Evolutionary conservation across 2,888 invertebrate genomes (phyloP).

Genomic region (Zhuqinia jingwanae): DNA sequence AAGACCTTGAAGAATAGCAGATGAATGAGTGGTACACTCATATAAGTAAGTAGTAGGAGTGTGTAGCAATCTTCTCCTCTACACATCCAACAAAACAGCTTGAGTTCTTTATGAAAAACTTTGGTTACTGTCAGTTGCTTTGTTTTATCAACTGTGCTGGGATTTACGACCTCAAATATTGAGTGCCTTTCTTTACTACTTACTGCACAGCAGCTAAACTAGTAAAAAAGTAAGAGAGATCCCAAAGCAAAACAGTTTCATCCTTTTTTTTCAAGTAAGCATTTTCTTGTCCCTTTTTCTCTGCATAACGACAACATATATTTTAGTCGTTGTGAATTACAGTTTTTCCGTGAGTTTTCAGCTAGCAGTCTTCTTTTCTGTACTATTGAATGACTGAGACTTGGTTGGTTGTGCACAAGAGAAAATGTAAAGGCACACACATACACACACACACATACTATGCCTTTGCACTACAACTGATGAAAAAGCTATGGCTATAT

Average conservation of each 20-base stretch:
- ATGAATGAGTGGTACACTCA: slow-evolving; percentile 5
- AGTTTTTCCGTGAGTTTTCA: slow-evolving; percentile 43
- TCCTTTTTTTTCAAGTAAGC: slow-evolving; percentile 47
- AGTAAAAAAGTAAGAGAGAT: slow-evolving; percentile 25
- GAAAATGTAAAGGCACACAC: slow-evolving; percentile 50
- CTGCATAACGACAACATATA: slow-evolving; percentile 51
- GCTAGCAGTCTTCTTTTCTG: not conserved
- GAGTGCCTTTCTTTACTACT: slow-evolving; percentile 33
- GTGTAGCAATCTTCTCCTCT: too few relatives aligned
- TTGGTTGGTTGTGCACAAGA: not conserved
- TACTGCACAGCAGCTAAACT: slow-evolving; percentile 15
- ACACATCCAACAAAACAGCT: slow-evolving; percentile 45
- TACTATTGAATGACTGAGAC: not conserved
- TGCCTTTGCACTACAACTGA: not conserved
- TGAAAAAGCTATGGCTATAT: not conserved
- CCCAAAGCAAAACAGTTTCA: slow-evolving; percentile 48
- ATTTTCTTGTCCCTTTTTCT: slow-evolving; percentile 2
- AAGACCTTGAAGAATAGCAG: slow-evolving; percentile 36
- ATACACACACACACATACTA: too few relatives aligned
- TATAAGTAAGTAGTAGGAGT: not conserved
- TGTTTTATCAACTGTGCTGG: slow-evolving; percentile 71
- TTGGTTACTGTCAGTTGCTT: slow-evolving; percentile 70
- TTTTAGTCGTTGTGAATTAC: slow-evolving; percentile 51
- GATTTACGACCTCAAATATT: slow-evolving; percentile 69
- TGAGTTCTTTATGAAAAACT: slow-evolving; percentile 32